These are phyloP conservation scores for Bolinopsis microptera DNA, from an alignment of 37 sponge, comb jelly and placozoan species.

Conservation along the genomic window DNA sequence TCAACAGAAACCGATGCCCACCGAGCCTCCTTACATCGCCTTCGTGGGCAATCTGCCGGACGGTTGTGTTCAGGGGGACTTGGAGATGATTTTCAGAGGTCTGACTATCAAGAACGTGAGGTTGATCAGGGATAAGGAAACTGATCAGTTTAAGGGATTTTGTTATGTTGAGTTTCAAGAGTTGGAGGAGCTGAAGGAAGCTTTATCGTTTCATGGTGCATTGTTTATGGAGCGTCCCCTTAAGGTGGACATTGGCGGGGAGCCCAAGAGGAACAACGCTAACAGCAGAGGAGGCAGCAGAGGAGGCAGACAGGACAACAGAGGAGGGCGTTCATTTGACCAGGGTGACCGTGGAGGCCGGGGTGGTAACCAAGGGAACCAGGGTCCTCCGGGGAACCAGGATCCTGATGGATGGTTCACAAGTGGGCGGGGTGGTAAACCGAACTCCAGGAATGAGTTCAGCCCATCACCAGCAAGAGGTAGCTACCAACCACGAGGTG, in stretches of 20 bases:
- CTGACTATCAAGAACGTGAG: conserved; percentile 81
- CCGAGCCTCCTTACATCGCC: conserved; percentile 87
- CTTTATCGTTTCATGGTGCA: conserved; percentile 86
- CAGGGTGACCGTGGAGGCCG: neutral
- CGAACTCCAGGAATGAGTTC: conserved; percentile 20
- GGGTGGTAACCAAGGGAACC: neutral
- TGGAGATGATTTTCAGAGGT: conserved; percentile 84
- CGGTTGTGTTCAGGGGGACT: conserved; percentile 90
- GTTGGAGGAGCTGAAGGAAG: conserved; percentile 75
- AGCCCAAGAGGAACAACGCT: conserved; percentile 66
- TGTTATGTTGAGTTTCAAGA: conserved; percentile 94
- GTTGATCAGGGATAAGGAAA: conserved; percentile 88
- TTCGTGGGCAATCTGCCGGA: conserved; percentile 91
- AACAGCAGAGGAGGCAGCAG: conserved; percentile 57
- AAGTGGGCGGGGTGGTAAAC: conserved; percentile 67
- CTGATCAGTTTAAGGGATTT: conserved; percentile 90
- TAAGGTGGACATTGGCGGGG: conserved; percentile 71
- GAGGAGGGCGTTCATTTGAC: conserved; percentile 38
- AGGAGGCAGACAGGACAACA: conserved; percentile 67
- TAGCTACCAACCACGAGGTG: conserved; percentile 54
- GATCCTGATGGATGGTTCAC: conserved; percentile 51
- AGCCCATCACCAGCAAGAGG: conserved; percentile 63
- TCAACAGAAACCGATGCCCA: conserved; percentile 71
- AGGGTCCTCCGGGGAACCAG: neutral
- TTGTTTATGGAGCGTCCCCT: conserved; percentile 69